phyloP scores from a whole-genome alignment of 2,888 invertebrate species.

The Melinaea menophilus region DNA sequence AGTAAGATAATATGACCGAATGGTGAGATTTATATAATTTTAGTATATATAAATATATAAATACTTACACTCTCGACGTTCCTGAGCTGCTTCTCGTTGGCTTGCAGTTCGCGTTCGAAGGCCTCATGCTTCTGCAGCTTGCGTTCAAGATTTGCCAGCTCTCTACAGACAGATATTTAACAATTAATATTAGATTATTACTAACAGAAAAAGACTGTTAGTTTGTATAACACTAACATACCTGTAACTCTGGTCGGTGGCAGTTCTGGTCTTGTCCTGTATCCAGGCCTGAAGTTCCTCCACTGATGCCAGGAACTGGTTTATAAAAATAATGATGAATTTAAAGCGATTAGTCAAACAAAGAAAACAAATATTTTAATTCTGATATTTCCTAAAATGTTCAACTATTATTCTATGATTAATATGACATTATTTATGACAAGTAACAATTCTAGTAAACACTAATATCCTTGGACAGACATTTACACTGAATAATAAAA shows the following conservation, averaged over 20 bases:
- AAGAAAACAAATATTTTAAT: no score
- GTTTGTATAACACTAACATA: slow-evolving; percentile 26
- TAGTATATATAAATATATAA: neutral
- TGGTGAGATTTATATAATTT: no score
- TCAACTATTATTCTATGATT: no score
- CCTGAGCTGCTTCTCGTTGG: slow-evolving; percentile 94
- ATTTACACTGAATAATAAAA: no score
- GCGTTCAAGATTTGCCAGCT: slow-evolving; percentile 91
- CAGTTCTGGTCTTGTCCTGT: slow-evolving; percentile 92
- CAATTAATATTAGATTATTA: neutral
- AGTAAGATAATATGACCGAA: no score
- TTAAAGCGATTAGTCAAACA: neutral
- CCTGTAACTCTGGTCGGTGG: slow-evolving; percentile 93
- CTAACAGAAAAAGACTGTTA: neutral
- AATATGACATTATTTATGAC: no score
- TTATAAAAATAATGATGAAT: slow-evolving; percentile 6
- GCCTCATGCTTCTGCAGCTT: slow-evolving; percentile 98
- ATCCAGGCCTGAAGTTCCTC: slow-evolving; percentile 95
- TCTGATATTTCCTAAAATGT: no score
- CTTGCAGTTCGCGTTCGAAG: slow-evolving; percentile 95
- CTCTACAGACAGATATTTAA: slow-evolving; percentile 64
- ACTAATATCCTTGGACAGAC: no score
- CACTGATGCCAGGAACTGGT: slow-evolving; percentile 92
- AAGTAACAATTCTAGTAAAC: no score
- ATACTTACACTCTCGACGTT: slow-evolving; percentile 83